Evolutionary conservation across 2,888 invertebrate genomes (phyloP), one percentile per base, ranked within the genome.

Genomic region (Eretmocerus hayati): DNA sequence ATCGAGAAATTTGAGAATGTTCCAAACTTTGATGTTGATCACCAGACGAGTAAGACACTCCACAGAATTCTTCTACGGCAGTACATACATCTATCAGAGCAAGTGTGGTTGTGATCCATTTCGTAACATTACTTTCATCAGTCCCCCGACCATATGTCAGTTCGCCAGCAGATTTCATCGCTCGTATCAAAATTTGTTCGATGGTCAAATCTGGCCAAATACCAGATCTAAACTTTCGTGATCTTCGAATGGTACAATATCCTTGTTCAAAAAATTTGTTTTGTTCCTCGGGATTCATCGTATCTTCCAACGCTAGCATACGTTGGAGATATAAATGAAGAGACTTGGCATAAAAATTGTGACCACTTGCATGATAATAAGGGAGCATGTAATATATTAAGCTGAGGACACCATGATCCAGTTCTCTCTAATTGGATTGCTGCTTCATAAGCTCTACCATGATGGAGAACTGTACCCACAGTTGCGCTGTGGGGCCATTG

Each of bases 1-100:
- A 57, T 20, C 61, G 45, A 9, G 57, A 56, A 47, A 33, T 21
- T 38, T 61, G 50, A 33, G 42, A 20, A 16, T 15, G n/a, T n/a
- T n/a, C n/a, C n/a, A n/a, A n/a, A 36, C 64, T 61, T 2, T 60
- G 55, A 50, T 64, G 64, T 53, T 65, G 62, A 38, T 64, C 60
- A 5, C 58, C 54, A 26, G 57, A 55, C 6, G 32, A 36, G 20
- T 54, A 50, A 43, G 44, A 32, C 37, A 58, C 51, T 26, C 54
- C 41, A 40, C 58, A 61, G 52, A 59, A 59, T 19, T 53, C 30
- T 43, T 56, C 55, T 3, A 56, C 19, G 5, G 35, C 30, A 49
- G 63, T 53, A 13, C 52, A 53, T 45, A 62, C 40, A 42, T 59
- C 52, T 9, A 58, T 52, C 31, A 60, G 50, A 48, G 56, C 48